Base-by-base conservation (phyloP, 1,140 invertebrate species). In the Phymorhynchus buccinoides region DNA sequence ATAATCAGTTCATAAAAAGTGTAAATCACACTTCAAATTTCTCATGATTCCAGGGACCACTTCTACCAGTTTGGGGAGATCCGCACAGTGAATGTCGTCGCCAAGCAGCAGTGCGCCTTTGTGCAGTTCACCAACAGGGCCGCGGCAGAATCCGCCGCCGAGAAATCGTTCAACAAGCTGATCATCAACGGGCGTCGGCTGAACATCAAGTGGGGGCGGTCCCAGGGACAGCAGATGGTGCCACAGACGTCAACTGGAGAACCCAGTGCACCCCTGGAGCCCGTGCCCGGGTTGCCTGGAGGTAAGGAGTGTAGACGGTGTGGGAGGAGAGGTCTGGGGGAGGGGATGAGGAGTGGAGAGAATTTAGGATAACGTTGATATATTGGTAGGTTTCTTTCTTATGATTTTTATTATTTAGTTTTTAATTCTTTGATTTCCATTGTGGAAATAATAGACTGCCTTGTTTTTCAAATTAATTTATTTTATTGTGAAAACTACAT, bases 11-110 rank as follows among this genome's bases (percentile, higher is more conserved):
- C 18, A 48, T 62, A 62, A 62, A 12, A 62, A 4, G 4, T 62
- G 22, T 4, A 12, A 62, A 18, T 62, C n/a, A 27, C 12, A 30
- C 16, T 75, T n/a, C 2, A 56, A 35, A 3, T 77, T 35, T 52
- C n/a, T 79, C 16, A n/a, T 84, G 16, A 16, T 66, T 71, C 90
- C 89, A 96, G 96, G 85, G 96, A 97, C 93, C 96, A 97, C 91
- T 99, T 99, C 92, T 99, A 99, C 94, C 98, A 99, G 93, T 99
- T 97, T 94, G 99, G 99, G n/a, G 99, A 99, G 94, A 99, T 99
- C 82, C 95, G 99, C 37, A 96, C 96, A 2, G 95, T 99, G 1
- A 98, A 97, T 68, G 94, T 99, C 88, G 97, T 99, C 2, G 95
- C 96, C 0, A 96, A 97, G 88, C 98, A 99, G 89, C 98, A 99